A percentile compares a stretch with the other conserved stretches of the same genome.
Evolutionary conservation across 2,797 vertebrate genomes (phyloP).

Genomic region (Hyperoplus immaculatus): DNA sequence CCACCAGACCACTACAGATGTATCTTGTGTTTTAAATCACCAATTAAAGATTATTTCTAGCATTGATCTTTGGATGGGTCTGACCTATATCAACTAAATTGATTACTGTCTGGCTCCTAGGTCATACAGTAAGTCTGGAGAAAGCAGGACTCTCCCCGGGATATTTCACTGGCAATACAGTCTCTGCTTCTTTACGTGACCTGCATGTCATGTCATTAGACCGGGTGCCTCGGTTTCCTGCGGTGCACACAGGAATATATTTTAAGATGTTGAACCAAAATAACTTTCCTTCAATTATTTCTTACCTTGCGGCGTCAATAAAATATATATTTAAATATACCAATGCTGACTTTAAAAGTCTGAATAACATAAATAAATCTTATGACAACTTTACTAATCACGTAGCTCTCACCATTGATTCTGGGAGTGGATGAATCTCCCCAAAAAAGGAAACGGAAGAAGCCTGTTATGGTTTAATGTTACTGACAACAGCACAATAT

Average conservation of each 20-base stretch:
- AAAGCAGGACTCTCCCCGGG: constrained; percentile 20
- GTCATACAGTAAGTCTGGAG: constrained; percentile 7
- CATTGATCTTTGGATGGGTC: constrained; percentile 9
- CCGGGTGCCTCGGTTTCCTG: constrained; percentile 3
- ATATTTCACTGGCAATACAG: constrained; percentile 19
- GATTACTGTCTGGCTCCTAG: constrained; percentile 15
- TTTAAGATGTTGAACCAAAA: constrained; percentile 1
- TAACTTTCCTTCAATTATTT: neutral
- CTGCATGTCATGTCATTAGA: constrained; percentile 36
- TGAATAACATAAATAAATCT: neutral
- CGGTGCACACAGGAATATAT: constrained; percentile 4
- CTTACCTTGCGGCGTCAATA: neutral
- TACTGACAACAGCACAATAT: neutral
- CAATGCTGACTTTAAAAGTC: neutral
- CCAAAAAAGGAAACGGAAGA: too few species aligned
- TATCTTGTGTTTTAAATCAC: neutral
- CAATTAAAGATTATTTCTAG: neutral
- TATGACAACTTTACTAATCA: too few species aligned
- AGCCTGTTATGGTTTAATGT: too few species aligned
- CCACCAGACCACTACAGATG: neutral
- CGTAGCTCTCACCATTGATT: too few species aligned
- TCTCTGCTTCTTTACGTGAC: constrained; percentile 25
- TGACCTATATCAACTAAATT: constrained; percentile 27
- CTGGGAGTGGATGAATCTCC: too few species aligned
- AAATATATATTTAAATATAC: neutral